Evolutionary conservation across 1,140 invertebrate species (phyloP), one percentile per base, ranked within the genome.

Genomic region (Belonocnema kinseyi): DNA sequence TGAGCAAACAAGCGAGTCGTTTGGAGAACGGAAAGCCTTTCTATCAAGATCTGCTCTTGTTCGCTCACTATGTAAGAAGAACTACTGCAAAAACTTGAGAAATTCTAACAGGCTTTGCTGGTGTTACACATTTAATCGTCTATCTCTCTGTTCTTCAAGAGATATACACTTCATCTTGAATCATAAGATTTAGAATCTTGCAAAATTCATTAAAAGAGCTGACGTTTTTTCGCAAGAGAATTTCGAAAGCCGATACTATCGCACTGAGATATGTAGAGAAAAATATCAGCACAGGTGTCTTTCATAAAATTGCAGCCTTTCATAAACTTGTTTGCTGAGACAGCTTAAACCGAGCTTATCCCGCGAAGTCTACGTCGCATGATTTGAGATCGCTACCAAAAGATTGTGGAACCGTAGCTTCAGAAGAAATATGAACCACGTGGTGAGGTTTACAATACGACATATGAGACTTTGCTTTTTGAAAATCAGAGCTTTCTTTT

Each of bases 1-100:
- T 46, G 73, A 77, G 50, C 70, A 13, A 51, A 53, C 5, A 40
- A 50, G 16, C 54, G 21, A 51, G 46, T 51, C n/a, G 74, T 75
- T 75, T 75, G 33, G 72, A 76, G 74, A 77, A 80, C 56, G 66
- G 50, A 66, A 74, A 16, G 40, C 72, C 58, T 66, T 66, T 66
- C 58, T 66, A 66, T 21, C 58, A 66, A 21, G 58, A 66, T 66
- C 58, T 66, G 58, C 58, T 33, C 58, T 66, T 66, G 58, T 66
- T 33, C 61, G 14, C 13, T 66, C 26, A 66, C 61, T 66, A 54
- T 66, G 16, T 33, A 46, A 14, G 26, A 66, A 40, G 26, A 66
- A 66, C 58, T 61, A 13, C 3, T 26, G 21, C 58, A 61, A 61
- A 61, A 61, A 61, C 7, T 26, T 14, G 21, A 61, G n/a, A 61